Conservation (phyloP, 2,888 invertebrate species). For the Caenorhabditis imperialis region DNA sequence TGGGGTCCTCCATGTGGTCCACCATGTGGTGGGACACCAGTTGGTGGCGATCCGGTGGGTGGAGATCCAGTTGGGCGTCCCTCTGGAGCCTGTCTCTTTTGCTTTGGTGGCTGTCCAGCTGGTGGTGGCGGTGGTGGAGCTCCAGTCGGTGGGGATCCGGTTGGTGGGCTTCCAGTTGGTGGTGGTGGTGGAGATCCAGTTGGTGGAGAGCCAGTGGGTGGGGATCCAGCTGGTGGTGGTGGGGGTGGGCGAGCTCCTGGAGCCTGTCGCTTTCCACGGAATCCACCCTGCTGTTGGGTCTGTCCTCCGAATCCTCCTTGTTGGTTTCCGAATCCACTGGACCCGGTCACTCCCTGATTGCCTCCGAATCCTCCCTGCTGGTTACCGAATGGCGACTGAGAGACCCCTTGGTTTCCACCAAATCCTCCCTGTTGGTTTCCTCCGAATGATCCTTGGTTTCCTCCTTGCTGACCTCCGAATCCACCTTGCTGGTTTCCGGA, state of each 20-base stretch:
- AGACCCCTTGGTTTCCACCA: conserved; percentile 8
- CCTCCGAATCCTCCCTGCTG: conserved; percentile 12
- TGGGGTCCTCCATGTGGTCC: conserved; percentile 26
- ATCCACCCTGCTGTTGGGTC: background rate
- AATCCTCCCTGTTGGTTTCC: conserved; percentile 10
- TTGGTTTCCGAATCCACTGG: conserved; percentile 7
- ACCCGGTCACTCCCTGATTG: conserved; percentile 3
- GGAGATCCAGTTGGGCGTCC: conserved; percentile 23
- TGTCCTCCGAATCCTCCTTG: conserved; percentile 8
- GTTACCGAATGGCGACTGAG: conserved; percentile 1
- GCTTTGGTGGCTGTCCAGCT: conserved; percentile 12
- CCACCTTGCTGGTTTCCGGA: conserved; percentile 20
- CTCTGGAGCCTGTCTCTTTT: too few relatives aligned
- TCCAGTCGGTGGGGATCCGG: conserved; percentile 21
- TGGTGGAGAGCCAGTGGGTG: conserved; percentile 7
- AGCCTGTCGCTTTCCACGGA: conserved; percentile 32
- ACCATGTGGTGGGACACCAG: conserved; percentile 19
- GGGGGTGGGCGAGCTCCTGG: conserved; percentile 10
- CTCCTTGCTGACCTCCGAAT: conserved; percentile 21
- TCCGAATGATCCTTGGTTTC: conserved; percentile 17
- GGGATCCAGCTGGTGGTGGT: conserved; percentile 14
- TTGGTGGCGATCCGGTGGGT: conserved; percentile 3
- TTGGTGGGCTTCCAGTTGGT: conserved; percentile 17
- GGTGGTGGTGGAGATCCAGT: conserved; percentile 19
- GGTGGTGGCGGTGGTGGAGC: conserved; percentile 26